phyloP scores from a whole-genome alignment of 2,888 invertebrate genomes.

The Patella caerulea region DNA sequence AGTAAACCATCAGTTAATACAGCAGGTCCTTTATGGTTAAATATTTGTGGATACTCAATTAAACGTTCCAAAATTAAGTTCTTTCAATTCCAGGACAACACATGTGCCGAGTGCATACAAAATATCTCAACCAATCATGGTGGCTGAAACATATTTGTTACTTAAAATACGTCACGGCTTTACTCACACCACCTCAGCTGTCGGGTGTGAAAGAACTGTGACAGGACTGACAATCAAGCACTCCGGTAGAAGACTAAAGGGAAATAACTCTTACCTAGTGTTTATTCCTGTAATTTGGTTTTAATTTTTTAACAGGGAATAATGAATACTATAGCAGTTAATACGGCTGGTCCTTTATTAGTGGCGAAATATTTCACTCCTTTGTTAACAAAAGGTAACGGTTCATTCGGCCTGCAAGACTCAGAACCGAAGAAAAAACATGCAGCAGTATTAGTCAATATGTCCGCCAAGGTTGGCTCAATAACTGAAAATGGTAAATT shows the following conservation, averaged over 20 bases:
- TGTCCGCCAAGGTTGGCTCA: conserved; percentile 62
- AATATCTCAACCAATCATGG: too few relatives aligned
- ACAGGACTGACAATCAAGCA: too few relatives aligned
- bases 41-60: too few relatives aligned
- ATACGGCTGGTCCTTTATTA: conserved; percentile 58
- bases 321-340: conserved; percentile 46
- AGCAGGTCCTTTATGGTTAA: not conserved
- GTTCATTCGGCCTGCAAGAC: conserved; percentile 43
- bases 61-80: too few relatives aligned
- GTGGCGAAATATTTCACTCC: conserved; percentile 58
- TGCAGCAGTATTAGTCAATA: conserved; percentile 55
- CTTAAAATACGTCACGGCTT: too few relatives aligned
- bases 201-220: too few relatives aligned
- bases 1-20: not conserved
- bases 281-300: not conserved
- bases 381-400: conserved; percentile 48
- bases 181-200: too few relatives aligned
- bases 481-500: conserved; percentile 56
- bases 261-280: not conserved
- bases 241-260: too few relatives aligned
- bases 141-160: too few relatives aligned
- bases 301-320: conserved; percentile 44
- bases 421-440: conserved; percentile 41
- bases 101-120: too few relatives aligned
- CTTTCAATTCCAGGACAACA: too few relatives aligned